Base-by-base conservation (phyloP, 2,888 invertebrate genomes). In the Amphimallon solstitiale region DNA sequence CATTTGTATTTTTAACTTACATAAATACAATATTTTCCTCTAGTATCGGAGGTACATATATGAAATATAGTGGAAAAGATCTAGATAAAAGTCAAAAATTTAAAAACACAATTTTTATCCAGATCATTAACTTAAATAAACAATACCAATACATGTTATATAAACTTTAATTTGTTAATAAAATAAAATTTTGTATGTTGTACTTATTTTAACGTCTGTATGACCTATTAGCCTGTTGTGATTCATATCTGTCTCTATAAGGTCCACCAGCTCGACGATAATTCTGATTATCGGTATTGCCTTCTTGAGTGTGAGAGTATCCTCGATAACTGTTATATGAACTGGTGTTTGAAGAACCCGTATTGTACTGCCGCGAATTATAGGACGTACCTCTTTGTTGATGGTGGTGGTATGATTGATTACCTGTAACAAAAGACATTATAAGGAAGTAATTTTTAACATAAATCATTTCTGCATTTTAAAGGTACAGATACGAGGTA, bases 221-320 rank as follows among this genome's bases (percentile, higher is more conserved):
- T 43, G 56, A 29, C 14, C 45, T 59, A 15, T 43, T 23, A 1
- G 43, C 7, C 35, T 40, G 66, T 72, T 75, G n/a, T 15, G 75
- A 63, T 61, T 75, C 76, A 66, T 77, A 79, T 67, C 76, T 72
- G 61, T 80, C 79, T 40, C 74, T 72, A 49, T 80, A 78, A 0
- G 81, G 80, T 14, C 80, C 80, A 17, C 77, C 74, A 4, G 72
- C 73, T 56, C 78, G 61, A 15, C 37, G 61, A 38, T 48, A 48
- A 38, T 48, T 43, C 0, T 10, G 37, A 48, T n/a, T n/a, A 5
- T 61, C 46, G 21, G 61, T 19, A 34, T 17, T 35, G 35, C 37
- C 19, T n/a, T 34, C 29, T n/a, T 51, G 49, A 19, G 38, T 23
- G 12, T 23, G 40, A 2, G 51, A 43, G 17, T 37, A 34, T 10